Conservation (phyloP, 2,888 invertebrate species). For the Parasteatoda lunata region DNA sequence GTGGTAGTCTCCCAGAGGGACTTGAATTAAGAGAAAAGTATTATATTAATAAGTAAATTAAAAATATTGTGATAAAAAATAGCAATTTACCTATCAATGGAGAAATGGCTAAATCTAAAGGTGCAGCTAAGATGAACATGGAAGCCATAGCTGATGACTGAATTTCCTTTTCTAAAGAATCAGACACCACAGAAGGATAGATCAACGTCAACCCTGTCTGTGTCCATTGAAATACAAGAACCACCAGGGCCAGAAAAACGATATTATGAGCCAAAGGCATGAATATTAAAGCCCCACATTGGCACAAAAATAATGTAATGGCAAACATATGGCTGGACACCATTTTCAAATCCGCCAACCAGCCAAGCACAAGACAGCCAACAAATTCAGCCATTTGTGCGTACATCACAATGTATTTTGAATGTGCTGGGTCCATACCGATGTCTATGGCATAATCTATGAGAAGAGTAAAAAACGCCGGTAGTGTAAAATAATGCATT, state of each 20-base stretch:
- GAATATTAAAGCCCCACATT: background rate
- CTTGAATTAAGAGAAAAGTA: no score
- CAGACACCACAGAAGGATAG: background rate
- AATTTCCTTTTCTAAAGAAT: background rate
- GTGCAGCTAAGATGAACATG: background rate
- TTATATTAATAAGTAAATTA: no score
- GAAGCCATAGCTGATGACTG: constrained; percentile 3
- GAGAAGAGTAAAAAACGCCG: no score
- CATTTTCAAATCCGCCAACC: background rate
- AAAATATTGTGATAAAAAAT: no score
- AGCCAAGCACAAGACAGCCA: background rate
- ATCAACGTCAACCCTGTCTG: constrained; percentile 1
- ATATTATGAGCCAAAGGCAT: background rate
- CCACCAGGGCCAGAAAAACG: background rate
- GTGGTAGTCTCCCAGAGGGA: no score
- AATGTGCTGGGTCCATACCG: no score
- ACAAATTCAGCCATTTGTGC: background rate
- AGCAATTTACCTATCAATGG: constrained; percentile 7
- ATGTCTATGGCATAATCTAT: no score
- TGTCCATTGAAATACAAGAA: background rate
- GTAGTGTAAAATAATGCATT: no score
- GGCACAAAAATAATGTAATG: background rate
- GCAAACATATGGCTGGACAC: background rate
- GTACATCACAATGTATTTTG: no score
- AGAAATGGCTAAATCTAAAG: background rate